Evolutionary conservation across 1,140 invertebrate species (phyloP).

Genomic region (Bombyx mandarina): DNA sequence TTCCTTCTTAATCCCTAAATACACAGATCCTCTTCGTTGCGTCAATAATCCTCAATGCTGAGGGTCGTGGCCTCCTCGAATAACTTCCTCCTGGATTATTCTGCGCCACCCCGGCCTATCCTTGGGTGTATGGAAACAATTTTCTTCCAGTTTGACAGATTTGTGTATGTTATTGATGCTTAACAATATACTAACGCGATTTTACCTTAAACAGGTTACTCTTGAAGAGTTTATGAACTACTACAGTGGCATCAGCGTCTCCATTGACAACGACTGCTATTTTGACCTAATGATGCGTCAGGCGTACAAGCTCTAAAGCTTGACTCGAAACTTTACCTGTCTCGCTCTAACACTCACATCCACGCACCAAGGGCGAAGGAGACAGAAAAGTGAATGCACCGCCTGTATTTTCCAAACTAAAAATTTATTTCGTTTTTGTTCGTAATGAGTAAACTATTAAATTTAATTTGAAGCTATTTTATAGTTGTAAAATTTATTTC

Average conservation of each 20-base stretch:
- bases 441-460: constrained; percentile 22
- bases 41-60: no score
- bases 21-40: no score
- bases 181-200: no score
- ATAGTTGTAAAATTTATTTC: neutral
- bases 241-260: constrained; percentile 93
- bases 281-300: constrained; percentile 97
- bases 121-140: no score
- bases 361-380: constrained; percentile 4
- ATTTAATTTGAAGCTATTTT: constrained; percentile 9
- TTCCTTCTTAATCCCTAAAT: no score
- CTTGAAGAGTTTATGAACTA: constrained; percentile 95
- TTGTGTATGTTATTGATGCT: no score
- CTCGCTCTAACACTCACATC: constrained; percentile 1
- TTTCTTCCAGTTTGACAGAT: no score
- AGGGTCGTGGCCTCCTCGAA: no score
- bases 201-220: constrained; percentile 79
- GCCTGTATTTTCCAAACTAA: constrained; percentile 2
- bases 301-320: constrained; percentile 86
- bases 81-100: no score
- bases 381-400: constrained; percentile 1
- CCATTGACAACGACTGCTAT: constrained; percentile 93
- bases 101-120: no score
- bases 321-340: neutral
- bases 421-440: constrained; percentile 10